Base-by-base conservation (phyloP, 2,113 vertebrate species). In the Lipotes vexillifer region DNA sequence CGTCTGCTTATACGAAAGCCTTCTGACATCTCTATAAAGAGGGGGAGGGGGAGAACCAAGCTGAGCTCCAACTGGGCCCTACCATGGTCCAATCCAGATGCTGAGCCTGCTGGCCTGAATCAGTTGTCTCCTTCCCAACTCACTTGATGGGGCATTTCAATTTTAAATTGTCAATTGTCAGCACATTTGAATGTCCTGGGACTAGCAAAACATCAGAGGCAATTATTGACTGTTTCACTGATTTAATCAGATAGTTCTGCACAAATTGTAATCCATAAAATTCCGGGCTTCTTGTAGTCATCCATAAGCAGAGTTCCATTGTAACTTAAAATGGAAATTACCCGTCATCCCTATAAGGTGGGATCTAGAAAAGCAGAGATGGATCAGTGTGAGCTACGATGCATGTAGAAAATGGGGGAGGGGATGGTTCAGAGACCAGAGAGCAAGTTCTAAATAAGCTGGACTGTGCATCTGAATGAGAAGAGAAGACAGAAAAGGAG, bases 201-300 rank as follows among this genome's bases (percentile, higher is more conserved):
- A 95, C n/a, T 33, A 81, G 46, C 49, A 95, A 96, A 94, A 93
- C 65, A 89, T 69, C 46, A 90, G 85, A 68, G 29, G 88, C 49
- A 91, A 69, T 87, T 94, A 88, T 74, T 88, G 91, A 93, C 74
- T 77, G 13, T 57, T 84, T 92, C 92, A 96, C 95, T 88, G 93
- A 97, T 96, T 94, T 93, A 97, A 97, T 97, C 78, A 96, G 72
- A 90, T 66, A 87, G 66, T 87, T 95, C 88, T 90, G 46, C 38
- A 90, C 78, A 90, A 85, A 97, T 96, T 36, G 61, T 82, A 44
- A 31, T 13, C 82, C 85, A 90, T 93, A 94, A 96, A 94, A 96
- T 91, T 78, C 74, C 57, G 1, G 52, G 52, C 25, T 97, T 41
- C 57, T n/a, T 91, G 3, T 52, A 21, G 18, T 87, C 63, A 93